Evolutionary conservation across 2,797 vertebrate species (phyloP).

Genomic region (Pantherophis vulpinus): DNA sequence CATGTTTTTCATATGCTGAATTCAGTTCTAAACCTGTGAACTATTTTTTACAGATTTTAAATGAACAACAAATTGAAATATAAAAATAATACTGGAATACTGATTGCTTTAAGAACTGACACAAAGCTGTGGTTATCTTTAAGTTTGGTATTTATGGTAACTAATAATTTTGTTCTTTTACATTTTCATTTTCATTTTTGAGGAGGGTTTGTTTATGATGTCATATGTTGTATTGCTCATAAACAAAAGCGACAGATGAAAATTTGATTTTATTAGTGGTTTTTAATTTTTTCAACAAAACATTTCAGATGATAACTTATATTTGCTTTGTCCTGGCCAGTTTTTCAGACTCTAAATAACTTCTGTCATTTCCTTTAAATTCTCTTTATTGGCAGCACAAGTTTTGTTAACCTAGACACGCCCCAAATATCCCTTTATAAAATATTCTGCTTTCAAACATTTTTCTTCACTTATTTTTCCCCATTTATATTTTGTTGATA

Average conservation of each 20-base stretch:
- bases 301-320: neutral
- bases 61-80: neutral
- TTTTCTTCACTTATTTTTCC: neutral
- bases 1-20: neutral
- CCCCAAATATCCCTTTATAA: neutral
- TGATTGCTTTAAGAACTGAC: neutral
- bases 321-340: neutral
- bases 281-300: neutral
- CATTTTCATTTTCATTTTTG: neutral
- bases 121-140: neutral
- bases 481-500: neutral
- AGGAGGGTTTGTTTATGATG: neutral
- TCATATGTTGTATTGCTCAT: neutral
- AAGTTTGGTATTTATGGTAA: neutral
- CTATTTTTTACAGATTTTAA: neutral
- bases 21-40: neutral
- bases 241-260: neutral
- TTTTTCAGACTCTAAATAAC: neutral
- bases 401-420: neutral
- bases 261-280: neutral
- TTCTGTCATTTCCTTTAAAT: slow-evolving; percentile 28
- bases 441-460: neutral
- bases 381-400: neutral
- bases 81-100: neutral
- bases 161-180: neutral